These are phyloP conservation scores for Zygaena filipendulae DNA, from an alignment of 2,888 invertebrate species.

Conservation along the genomic window DNA sequence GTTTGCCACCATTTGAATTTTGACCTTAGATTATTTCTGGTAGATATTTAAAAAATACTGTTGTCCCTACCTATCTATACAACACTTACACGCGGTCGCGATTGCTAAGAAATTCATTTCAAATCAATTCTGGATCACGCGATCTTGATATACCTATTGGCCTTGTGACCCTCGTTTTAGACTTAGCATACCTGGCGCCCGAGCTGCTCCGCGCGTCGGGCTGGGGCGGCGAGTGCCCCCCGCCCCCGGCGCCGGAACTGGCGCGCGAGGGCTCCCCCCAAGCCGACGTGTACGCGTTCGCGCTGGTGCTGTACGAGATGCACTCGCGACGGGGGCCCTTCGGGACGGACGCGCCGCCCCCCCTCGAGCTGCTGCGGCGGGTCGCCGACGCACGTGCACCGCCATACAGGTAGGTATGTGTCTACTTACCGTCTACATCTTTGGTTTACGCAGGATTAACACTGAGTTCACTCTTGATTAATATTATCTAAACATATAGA, in stretches of 20 bases:
- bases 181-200: slow-evolving; percentile 82
- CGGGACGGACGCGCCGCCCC: slow-evolving; percentile 75
- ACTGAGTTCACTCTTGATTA: no score
- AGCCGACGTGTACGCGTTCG: slow-evolving; percentile 89
- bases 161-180: slow-evolving; percentile 57
- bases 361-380: slow-evolving; percentile 71
- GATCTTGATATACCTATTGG: no score
- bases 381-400: slow-evolving; percentile 63
- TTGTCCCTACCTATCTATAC: no score
- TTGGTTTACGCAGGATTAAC: no score
- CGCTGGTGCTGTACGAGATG: slow-evolving; percentile 88
- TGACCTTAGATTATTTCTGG: no score
- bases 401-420: slow-evolving; percentile 71
- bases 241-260: slow-evolving; percentile 35
- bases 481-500: no score
- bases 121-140: no score
- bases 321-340: slow-evolving; percentile 89
- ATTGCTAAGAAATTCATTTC: no score
- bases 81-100: no score
- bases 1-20: no score
- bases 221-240: slow-evolving; percentile 41
- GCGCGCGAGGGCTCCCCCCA: slow-evolving; percentile 72
- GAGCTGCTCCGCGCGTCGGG: slow-evolving; percentile 73
- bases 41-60: no score
- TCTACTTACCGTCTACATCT: slow-evolving; percentile 21